These are phyloP conservation scores for Talpa occidentalis DNA, from an alignment of 2,113 vertebrate species.

Conservation along the genomic window DNA sequence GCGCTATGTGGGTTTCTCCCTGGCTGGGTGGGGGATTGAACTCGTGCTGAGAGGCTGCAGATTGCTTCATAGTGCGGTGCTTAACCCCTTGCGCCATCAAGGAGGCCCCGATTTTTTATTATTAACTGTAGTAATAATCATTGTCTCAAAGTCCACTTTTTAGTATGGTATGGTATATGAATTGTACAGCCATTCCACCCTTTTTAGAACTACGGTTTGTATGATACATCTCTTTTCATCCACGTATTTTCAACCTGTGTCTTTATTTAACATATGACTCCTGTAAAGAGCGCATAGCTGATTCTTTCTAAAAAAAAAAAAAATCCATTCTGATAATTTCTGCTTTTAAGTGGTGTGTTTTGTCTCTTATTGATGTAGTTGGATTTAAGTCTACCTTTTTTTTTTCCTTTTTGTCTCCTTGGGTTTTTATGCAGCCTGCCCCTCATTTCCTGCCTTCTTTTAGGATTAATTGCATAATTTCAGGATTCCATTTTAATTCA, in stretches of 20 bases:
- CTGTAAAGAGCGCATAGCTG: neutral
- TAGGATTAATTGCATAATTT: neutral
- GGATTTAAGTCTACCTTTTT: neutral
- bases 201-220: neutral
- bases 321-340: neutral
- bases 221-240: neutral
- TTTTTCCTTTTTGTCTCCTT: neutral
- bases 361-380: neutral
- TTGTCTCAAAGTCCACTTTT: neutral
- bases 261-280: neutral
- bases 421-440: neutral
- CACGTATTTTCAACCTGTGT: neutral
- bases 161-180: no score
- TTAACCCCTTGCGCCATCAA: no score
- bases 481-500: neutral
- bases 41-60: no score
- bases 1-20: no score
- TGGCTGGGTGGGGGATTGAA: no score
- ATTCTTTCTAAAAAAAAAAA: neutral
- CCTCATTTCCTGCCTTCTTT: neutral
- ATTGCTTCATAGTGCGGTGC: no score
- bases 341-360: neutral
- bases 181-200: neutral
- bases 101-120: neutral
- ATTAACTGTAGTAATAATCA: neutral